A percentile compares a stretch with the other conserved stretches of the same genome.
Conservation (phyloP, 2,113 vertebrate species). For the Sorex araneus region DNA sequence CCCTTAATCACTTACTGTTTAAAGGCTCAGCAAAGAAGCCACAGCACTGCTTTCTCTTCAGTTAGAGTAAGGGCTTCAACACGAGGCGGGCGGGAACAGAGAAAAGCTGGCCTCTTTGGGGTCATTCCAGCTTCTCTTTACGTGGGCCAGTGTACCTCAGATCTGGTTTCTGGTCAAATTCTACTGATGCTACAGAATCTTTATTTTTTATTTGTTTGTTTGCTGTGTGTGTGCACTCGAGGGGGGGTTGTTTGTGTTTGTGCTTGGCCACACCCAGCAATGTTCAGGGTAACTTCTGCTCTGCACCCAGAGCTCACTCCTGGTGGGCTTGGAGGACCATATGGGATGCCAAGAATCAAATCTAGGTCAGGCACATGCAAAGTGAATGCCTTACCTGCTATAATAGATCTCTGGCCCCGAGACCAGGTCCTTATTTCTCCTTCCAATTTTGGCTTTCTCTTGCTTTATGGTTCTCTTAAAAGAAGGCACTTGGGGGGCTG, state of each 20-base stretch:
- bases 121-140: background rate
- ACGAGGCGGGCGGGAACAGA: background rate
- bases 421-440: background rate
- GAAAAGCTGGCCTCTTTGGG: background rate
- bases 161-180: background rate
- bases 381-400: too few species aligned
- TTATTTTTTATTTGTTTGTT: too few species aligned
- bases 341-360: too few species aligned
- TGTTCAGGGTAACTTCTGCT: too few species aligned
- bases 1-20: background rate
- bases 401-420: too few species aligned
- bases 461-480: conserved; percentile 24
- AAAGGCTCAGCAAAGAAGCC: background rate
- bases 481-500: background rate
- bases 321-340: too few species aligned
- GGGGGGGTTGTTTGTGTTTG: too few species aligned
- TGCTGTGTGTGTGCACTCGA: too few species aligned
- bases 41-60: background rate
- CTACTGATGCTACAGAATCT: background rate
- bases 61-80: background rate
- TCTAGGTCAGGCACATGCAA: too few species aligned
- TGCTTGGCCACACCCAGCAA: too few species aligned
- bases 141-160: background rate
- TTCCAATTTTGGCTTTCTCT: background rate
- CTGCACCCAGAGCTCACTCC: too few species aligned